Evolutionary conservation across 2,888 invertebrate genomes (phyloP).

Genomic region (Blastobasis adustella): DNA sequence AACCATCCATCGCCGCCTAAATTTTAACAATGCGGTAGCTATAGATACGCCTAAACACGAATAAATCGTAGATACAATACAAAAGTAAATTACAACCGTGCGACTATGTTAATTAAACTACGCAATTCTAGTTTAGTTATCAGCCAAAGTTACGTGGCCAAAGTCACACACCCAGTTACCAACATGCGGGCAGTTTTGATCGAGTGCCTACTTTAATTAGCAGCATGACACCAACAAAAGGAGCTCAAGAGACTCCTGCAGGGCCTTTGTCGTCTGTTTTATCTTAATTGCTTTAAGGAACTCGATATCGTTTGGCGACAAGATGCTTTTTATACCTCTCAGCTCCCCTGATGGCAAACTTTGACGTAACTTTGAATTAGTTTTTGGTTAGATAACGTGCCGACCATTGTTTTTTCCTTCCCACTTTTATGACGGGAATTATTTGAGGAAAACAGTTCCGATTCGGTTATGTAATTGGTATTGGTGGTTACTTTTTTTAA

Average conservation of each 20-base stretch:
- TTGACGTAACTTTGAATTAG: slow-evolving; percentile 67
- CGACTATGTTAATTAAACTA: neutral
- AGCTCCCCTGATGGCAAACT: slow-evolving; percentile 52
- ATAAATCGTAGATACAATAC: neutral
- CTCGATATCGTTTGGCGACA: slow-evolving; percentile 69
- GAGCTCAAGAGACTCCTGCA: slow-evolving; percentile 33
- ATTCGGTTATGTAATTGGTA: too few relatives aligned
- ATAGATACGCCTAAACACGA: too few relatives aligned
- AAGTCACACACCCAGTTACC: neutral
- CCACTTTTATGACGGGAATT: too few relatives aligned
- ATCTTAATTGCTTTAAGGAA: slow-evolving; percentile 72
- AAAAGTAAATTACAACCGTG: neutral
- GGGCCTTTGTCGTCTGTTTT: slow-evolving; percentile 61
- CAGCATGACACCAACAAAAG: slow-evolving; percentile 41
- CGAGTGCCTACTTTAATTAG: slow-evolving; percentile 49
- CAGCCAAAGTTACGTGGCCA: neutral
- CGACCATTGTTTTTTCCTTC: slow-evolving; percentile 30
- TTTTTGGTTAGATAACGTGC: slow-evolving; percentile 59
- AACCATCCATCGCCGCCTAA: neutral
- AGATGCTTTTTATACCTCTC: slow-evolving; percentile 64
- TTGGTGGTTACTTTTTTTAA: too few relatives aligned
- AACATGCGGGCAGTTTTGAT: slow-evolving; percentile 38
- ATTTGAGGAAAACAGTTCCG: too few relatives aligned
- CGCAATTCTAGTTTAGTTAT: neutral
- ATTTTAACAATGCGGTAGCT: neutral